Base-by-base conservation (phyloP, 2,888 invertebrate genomes). In the Cecidostiba fungosa region DNA sequence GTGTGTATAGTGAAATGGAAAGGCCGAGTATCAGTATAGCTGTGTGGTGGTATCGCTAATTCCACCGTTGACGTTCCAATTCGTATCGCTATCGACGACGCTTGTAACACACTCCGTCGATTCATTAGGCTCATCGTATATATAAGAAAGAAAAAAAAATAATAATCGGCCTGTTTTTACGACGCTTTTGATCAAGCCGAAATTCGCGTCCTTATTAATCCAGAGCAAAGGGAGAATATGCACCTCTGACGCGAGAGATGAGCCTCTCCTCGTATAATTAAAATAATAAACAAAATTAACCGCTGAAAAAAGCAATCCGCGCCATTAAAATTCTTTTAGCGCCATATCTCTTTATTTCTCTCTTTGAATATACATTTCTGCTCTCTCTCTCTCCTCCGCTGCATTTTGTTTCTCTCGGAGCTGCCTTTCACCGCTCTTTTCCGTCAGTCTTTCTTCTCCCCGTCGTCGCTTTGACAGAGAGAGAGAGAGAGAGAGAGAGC, bases 221-320 rank as follows among this genome's bases (percentile, higher is more conserved):
- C 1, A 10, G 2, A 19, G 43, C 47, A 62, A n/a, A 47, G 47
- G 23, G 47, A 36, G 50, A 16, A 5, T n/a, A n/a, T 43, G 39
- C 26, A 19, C 16, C 43, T 81, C 29, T 47, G 54, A 43, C 72
- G 66, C 62, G 39, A 77, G 10, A n/a, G n/a, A n/a, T n/a, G n/a
- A n/a, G n/a, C n/a, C 12, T n/a, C 6, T 5, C 14, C 73, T 3
- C 5, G 32, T 29, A 47, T 85, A 81, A 85, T 85, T 85, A 81
- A 85, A 72, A 80, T 76, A 85, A 85, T 85, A 85, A 76, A 85
- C 76, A 77, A 85, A 85, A 84, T 84, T 79, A 84, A 54, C 36
- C 66, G 47, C 32, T 47, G 29, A 82, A 80, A 84, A 74, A 74
- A 54, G 54, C 59, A 85, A 85, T 80, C 76, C 23, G 54, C 14